phyloP scores from a whole-genome alignment of 2,888 invertebrate genomes.

The Clunio marinus region DNA sequence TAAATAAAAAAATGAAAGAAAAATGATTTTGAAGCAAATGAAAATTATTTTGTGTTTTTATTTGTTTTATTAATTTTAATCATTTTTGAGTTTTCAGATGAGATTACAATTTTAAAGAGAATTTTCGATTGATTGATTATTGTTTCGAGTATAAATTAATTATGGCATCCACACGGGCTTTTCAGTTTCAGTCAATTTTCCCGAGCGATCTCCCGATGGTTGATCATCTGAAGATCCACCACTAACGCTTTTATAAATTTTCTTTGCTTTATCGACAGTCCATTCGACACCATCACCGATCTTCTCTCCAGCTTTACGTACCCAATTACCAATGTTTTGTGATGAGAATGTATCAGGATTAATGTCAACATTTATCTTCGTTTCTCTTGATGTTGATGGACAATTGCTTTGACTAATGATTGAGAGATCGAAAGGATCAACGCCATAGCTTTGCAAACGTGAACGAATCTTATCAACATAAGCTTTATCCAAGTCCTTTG shows the following conservation, averaged over 20 bases:
- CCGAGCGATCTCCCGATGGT: neutral
- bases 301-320: constrained; percentile 67
- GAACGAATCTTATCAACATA: constrained; percentile 67
- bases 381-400: constrained; percentile 56
- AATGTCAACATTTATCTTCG: constrained; percentile 65
- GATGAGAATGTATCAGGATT: constrained; percentile 72
- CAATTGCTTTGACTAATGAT: constrained; percentile 69
- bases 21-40: constrained; percentile 36
- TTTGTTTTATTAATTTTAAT: neutral
- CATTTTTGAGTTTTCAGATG: neutral
- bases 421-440: constrained; percentile 73
- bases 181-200: constrained; percentile 24
- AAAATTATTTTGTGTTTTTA: neutral
- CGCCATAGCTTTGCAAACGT: constrained; percentile 59
- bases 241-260: neutral
- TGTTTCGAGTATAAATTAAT: neutral
- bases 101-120: no score
- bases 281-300: constrained; percentile 69
- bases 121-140: no score
- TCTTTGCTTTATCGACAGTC: constrained; percentile 51
- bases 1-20: constrained; percentile 24
- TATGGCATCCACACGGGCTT: constrained; percentile 30
- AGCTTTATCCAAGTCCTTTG: constrained; percentile 65
- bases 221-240: neutral
- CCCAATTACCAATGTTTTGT: constrained; percentile 65